Percentiles rank a stretch among this genome's conserved stretches.
phyloP scores from a whole-genome alignment of 1,140 invertebrate species.

The Babylonia areolata region DNA sequence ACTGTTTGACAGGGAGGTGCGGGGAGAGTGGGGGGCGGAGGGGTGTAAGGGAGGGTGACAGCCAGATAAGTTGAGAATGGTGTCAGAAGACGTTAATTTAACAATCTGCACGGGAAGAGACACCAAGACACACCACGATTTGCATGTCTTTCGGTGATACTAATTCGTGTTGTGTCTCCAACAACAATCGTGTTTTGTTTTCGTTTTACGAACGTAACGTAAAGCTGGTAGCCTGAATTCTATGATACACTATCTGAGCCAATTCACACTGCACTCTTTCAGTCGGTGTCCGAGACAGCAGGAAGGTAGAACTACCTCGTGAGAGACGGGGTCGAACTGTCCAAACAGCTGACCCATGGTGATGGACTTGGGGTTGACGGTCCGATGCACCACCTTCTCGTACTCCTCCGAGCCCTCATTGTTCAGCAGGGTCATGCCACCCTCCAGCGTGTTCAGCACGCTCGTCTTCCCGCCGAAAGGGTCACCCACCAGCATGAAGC shows the following conservation, averaged over 20 bases:
- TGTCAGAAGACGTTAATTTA: too few relatives aligned
- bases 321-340: slow-evolving; percentile 76
- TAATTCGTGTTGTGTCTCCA: too few relatives aligned
- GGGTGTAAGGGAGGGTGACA: too few relatives aligned
- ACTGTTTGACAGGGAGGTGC: neutral
- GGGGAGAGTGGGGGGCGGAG: neutral
- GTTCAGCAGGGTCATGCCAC: slow-evolving; percentile 81
- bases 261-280: too few relatives aligned
- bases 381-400: slow-evolving; percentile 73
- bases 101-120: too few relatives aligned
- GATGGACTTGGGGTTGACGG: slow-evolving; percentile 77
- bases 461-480: slow-evolving; percentile 79
- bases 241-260: too few relatives aligned
- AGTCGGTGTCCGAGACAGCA: neutral
- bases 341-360: slow-evolving; percentile 77
- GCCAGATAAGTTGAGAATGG: too few relatives aligned
- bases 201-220: too few relatives aligned
- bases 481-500: slow-evolving; percentile 77
- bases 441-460: slow-evolving; percentile 81
- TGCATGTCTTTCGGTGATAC: too few relatives aligned
- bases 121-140: too few relatives aligned
- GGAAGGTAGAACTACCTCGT: slow-evolving; percentile 68
- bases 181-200: too few relatives aligned
- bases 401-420: slow-evolving; percentile 71
- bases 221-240: too few relatives aligned